Percentiles rank a stretch among this genome's conserved stretches.
Evolutionary conservation across 2,113 vertebrate species (phyloP).

Genomic region (Cyanoderma ruficeps): DNA sequence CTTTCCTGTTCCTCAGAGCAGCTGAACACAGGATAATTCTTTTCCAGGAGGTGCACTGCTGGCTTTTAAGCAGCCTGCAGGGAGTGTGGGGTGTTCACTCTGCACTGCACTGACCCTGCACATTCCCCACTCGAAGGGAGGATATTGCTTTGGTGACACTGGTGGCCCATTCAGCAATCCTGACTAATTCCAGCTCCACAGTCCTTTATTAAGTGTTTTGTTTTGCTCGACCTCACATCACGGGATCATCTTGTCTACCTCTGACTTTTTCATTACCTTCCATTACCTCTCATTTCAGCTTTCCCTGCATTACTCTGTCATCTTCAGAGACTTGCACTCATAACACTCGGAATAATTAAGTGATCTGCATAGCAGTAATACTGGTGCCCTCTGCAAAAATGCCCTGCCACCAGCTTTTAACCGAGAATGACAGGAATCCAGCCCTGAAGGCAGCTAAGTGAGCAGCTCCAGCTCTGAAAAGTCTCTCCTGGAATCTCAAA

Average conservation of each 20-base stretch:
- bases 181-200: conserved; percentile 46
- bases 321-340: conserved; percentile 37
- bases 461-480: neutral
- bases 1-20: neutral
- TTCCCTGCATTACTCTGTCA: neutral
- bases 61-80: neutral
- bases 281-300: conserved; percentile 59
- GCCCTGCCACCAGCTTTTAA: neutral
- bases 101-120: neutral
- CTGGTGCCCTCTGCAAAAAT: neutral
- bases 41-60: neutral
- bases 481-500: neutral
- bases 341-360: conserved; percentile 63
- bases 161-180: neutral
- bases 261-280: conserved; percentile 72
- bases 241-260: conserved; percentile 48
- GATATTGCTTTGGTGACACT: conserved; percentile 10
- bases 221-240: conserved; percentile 63
- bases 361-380: conserved; percentile 19
- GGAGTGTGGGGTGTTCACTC: neutral
- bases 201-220: conserved; percentile 63
- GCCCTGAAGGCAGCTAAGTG: neutral
- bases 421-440: neutral
- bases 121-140: neutral
- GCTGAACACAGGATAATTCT: neutral